Evolutionary conservation across 1,140 invertebrate species (phyloP).

Genomic region (Batillaria attramentaria): DNA sequence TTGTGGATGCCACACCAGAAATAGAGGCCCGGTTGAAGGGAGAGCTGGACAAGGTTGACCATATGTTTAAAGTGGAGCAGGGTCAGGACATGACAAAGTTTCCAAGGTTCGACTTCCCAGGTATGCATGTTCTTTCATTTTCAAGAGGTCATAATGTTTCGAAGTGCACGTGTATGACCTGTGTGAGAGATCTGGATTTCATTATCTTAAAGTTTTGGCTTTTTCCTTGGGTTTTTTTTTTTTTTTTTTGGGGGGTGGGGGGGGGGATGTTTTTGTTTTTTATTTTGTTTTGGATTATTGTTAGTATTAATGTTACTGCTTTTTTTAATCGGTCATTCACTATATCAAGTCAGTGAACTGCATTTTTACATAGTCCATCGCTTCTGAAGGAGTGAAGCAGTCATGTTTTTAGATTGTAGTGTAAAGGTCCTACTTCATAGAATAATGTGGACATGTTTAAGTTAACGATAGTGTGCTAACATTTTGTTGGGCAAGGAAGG

Average conservation of each 20-base stretch:
- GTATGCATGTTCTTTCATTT: constrained; percentile 43
- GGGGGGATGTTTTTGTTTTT: no score
- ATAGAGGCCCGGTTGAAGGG: constrained; percentile 82
- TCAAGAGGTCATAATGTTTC: not conserved
- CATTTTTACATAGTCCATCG: not conserved
- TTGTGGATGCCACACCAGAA: constrained; percentile 86
- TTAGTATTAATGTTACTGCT: not conserved
- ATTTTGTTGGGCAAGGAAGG: no score
- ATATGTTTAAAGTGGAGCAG: constrained; percentile 83
- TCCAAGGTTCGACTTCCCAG: constrained; percentile 84
- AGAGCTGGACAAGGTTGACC: constrained; percentile 86
- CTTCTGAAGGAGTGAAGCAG: not conserved
- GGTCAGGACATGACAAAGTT: constrained; percentile 91
- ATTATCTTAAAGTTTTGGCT: not conserved
- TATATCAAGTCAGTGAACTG: not conserved
- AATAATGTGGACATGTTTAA: not conserved
- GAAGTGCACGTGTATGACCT: not conserved
- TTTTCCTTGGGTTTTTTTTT: not conserved
- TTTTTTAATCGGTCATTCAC: not conserved
- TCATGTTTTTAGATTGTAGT: not conserved
- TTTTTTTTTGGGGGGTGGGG: constrained; percentile 15
- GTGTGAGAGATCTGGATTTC: not conserved
- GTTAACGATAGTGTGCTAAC: no score
- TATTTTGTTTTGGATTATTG: not conserved
- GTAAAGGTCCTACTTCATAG: not conserved